A percentile compares a stretch with the other conserved stretches of the same genome.
phyloP scores from a whole-genome alignment of 2,113 vertebrate species.

The Cochlearius cochlearius region DNA sequence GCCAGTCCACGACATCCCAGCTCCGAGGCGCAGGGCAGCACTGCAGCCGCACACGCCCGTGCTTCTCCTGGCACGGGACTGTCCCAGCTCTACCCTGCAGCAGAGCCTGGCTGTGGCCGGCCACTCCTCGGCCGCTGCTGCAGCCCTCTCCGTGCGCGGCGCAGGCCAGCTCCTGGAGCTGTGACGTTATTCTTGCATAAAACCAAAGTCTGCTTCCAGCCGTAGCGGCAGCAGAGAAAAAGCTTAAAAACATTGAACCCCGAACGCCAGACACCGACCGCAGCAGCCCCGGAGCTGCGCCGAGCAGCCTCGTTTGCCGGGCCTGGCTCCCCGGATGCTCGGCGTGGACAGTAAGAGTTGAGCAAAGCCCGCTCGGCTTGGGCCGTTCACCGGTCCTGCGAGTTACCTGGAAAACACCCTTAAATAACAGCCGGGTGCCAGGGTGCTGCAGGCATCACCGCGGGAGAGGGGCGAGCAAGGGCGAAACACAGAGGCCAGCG shows the following conservation, averaged over 20 bases:
- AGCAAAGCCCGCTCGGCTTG: not conserved
- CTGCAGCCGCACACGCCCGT: accelerated
- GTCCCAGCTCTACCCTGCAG: not conserved
- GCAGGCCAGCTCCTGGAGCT: not conserved
- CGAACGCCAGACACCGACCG: accelerated
- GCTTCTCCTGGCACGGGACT: accelerated
- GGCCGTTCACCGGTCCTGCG: not conserved
- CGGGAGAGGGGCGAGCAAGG: not conserved
- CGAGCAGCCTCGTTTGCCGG: not conserved
- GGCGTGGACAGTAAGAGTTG: not conserved
- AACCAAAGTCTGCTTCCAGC: not conserved
- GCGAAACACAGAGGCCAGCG: not conserved
- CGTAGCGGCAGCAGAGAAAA: not conserved
- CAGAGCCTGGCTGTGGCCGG: not conserved
- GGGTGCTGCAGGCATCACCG: accelerated
- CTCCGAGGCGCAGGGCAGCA: not conserved
- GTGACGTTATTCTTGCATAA: accelerated
- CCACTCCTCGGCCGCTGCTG: accelerated
- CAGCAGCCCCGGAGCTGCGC: not conserved
- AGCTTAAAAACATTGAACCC: not conserved
- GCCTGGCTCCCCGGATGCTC: not conserved
- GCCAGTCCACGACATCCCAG: not conserved
- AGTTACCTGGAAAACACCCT: not conserved
- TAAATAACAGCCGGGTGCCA: accelerated
- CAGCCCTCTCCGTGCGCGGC: accelerated